Evolutionary conservation across 2,888 invertebrate species (phyloP).

Genomic region (Strigamia maritima): DNA sequence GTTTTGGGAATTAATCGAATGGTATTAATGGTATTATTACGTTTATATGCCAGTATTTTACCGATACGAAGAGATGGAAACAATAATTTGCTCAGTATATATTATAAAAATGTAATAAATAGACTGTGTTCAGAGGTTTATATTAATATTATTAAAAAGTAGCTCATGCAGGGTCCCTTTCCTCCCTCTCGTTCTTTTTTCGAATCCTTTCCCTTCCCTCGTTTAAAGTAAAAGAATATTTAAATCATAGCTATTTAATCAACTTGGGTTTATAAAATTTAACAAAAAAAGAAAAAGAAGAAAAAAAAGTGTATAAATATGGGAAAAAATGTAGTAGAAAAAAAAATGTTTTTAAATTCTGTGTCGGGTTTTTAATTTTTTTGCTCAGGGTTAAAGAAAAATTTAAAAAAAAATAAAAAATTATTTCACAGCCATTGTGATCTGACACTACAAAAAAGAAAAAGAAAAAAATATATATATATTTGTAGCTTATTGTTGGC

Average conservation of each 20-base stretch:
- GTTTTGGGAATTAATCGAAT: too few species aligned
- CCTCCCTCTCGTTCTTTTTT: background rate
- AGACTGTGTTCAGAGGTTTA: conserved; percentile 9
- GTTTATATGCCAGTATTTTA: conserved; percentile 8
- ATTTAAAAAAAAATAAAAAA: background rate
- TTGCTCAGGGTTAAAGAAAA: background rate
- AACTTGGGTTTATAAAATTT: background rate
- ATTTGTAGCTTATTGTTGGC: background rate
- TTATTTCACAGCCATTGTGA: background rate
- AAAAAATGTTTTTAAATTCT: background rate
- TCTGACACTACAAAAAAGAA: background rate
- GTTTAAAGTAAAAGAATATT: background rate
- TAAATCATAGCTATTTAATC: background rate
- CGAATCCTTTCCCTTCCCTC: background rate
- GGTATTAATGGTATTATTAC: too few species aligned
- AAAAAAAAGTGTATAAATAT: background rate
- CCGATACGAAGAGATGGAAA: background rate
- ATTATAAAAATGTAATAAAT: background rate
- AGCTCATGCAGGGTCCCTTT: conserved; percentile 3
- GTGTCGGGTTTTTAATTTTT: conserved; percentile 6
- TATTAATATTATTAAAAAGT: background rate
- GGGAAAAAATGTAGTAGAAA: background rate
- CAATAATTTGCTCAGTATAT: conserved; percentile 9
- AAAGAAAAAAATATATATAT: background rate
- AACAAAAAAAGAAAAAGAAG: background rate